These are phyloP conservation scores for Schizothorax lantsangensis DNA, from an alignment of 2,797 vertebrate genomes.

Conservation along the genomic window DNA sequence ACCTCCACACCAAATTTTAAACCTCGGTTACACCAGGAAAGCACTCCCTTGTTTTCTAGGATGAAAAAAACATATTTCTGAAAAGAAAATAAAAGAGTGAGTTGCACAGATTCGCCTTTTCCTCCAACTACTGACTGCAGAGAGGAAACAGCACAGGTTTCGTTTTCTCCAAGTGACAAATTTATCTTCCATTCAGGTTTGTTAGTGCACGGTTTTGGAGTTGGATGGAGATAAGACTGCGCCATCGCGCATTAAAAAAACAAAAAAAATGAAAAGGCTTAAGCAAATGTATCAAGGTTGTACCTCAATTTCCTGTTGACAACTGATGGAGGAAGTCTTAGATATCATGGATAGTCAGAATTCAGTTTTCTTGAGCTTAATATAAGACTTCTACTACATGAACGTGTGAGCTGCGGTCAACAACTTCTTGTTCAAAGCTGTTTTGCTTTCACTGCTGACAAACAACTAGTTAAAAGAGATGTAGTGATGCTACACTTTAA, in stretches of 20 bases:
- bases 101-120: conserved; percentile 44
- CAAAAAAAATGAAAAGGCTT: background rate
- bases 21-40: conserved; percentile 40
- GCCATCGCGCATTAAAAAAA: background rate
- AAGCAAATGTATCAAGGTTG: background rate
- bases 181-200: background rate
- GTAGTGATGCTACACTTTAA: background rate
- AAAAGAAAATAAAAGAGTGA: conserved; percentile 16
- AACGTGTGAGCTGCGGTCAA: conserved; percentile 17
- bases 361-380: background rate
- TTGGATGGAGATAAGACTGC: background rate
- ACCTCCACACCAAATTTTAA: conserved; percentile 40
- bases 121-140: background rate
- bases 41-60: conserved; percentile 35
- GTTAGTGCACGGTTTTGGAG: background rate
- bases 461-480: background rate
- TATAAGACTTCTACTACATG: conserved; percentile 18
- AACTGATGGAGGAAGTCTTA: conserved; percentile 16
- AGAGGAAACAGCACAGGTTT: conserved; percentile 17
- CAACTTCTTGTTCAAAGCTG: conserved; percentile 17
- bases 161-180: background rate
- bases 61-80: background rate
- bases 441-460: conserved; percentile 19
- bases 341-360: conserved; percentile 36
- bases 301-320: conserved; percentile 54